Evolutionary conservation across 1,140 invertebrate genomes (phyloP).

Genomic region (Arion vulgaris): DNA sequence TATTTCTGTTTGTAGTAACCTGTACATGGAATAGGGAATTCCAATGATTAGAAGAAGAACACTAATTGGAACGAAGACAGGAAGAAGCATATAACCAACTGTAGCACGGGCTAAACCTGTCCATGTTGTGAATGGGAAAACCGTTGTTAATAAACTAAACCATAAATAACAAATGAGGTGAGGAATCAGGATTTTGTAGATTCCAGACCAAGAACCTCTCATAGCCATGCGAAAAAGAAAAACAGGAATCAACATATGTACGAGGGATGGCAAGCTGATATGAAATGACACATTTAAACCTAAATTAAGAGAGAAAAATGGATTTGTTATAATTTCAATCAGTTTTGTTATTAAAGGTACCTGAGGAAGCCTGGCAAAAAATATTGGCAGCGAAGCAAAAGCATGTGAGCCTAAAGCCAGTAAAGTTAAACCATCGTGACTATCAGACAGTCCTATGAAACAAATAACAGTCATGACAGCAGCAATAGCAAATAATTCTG

Average conservation of each 20-base stretch:
- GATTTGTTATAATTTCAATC: constrained; percentile 52
- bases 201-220: constrained; percentile 83
- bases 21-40: constrained; percentile 47
- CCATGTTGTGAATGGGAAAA: constrained; percentile 78
- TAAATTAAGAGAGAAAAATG: constrained; percentile 55
- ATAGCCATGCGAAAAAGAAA: constrained; percentile 83
- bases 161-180: constrained; percentile 89
- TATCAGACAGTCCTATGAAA: constrained; percentile 80
- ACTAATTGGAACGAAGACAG: constrained; percentile 59
- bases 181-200: constrained; percentile 84
- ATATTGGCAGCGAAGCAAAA: constrained; percentile 86
- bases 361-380: constrained; percentile 78
- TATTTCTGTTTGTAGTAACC: constrained; percentile 54
- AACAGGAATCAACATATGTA: constrained; percentile 83
- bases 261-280: constrained; percentile 78
- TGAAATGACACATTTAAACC: constrained; percentile 57
- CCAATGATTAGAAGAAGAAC: constrained; percentile 43
- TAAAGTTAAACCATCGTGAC: constrained; percentile 81
- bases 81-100: constrained; percentile 74
- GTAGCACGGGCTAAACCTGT: constrained; percentile 84
- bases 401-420: constrained; percentile 85
- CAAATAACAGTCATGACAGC: constrained; percentile 82
- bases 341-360: constrained; percentile 54
- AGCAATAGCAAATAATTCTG: constrained; percentile 84
- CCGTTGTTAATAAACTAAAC: constrained; percentile 79